Base-by-base conservation (phyloP, 2,888 invertebrate genomes). In the Busseola fusca region DNA sequence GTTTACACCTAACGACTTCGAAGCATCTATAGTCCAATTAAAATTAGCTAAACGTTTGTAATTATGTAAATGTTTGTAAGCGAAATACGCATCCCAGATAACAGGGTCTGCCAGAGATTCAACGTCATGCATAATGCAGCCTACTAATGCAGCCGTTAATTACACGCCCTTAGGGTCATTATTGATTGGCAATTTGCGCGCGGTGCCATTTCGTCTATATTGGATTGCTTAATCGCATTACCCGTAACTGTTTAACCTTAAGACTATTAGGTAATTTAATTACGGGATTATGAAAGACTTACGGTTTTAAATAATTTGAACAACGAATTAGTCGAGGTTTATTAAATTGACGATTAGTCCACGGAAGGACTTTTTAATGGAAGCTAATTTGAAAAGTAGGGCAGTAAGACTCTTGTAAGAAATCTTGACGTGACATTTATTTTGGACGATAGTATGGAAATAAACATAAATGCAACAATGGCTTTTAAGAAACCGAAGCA, bases 131-230 rank as follows among this genome's bases (percentile, higher is more conserved):
- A 94, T 94, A 91, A 94, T 93, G 91, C 91, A 93, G 79, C 79
- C 84, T 86, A 86, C 92, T 93, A 93, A 94, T 94, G 91, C 88
- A 89, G 87, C 87, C 86, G 91, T 91, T 93, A 93, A 93, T 93
- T 92, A 93, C 90, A 87, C 74, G 88, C 89, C 91, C 91, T 92
- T 89, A 88, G 90, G 91, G 90, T 87, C 87, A 88, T 89, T 90
- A 91, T 92, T 92, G 91, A 93, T 93, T 93, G 91, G 88, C 91
- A 93, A 93, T 92, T 90, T 91, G 89, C 81, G 87, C 75, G 78
- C 71, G 78, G 83, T 87, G 85, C 88, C 87, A 89, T 91, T 91
- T 90, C 86, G 84, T 88, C 83, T 88, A 87, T 87, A 91, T 90
- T 90, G 87, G 87, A 88, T 89, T 87, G 88, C 83, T 87, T 91